Percentiles rank a stretch among this genome's conserved stretches.
Conservation (phyloP, 2,797 vertebrate species). For the Parambassis ranga region DNA sequence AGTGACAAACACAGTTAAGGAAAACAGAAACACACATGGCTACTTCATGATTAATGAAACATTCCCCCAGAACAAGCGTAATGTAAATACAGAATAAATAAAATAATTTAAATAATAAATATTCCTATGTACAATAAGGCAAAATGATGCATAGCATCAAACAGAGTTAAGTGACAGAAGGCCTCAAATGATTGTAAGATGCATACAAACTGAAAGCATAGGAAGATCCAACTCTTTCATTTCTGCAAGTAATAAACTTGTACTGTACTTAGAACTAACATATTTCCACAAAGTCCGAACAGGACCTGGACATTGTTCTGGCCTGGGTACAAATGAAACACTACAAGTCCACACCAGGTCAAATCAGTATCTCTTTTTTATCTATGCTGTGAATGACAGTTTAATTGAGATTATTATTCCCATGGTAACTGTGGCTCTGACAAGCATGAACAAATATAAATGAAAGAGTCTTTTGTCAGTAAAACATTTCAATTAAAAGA, state of each 20-base stretch:
- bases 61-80: constrained; percentile 59
- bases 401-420: neutral
- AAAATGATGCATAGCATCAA: constrained; percentile 76
- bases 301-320: too few relatives aligned
- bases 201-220: neutral
- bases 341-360: too few relatives aligned
- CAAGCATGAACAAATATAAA: neutral
- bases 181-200: neutral
- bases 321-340: too few relatives aligned
- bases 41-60: constrained; percentile 68
- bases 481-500: neutral
- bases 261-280: neutral
- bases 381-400: neutral
- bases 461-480: neutral
- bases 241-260: neutral
- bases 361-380: too few relatives aligned
- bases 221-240: neutral
- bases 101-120: constrained; percentile 76
- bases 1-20: constrained; percentile 20
- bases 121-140: constrained; percentile 66
- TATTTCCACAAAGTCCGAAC: too few relatives aligned
- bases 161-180: constrained; percentile 27
- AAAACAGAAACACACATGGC: constrained; percentile 4
- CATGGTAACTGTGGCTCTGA: neutral
- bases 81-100: constrained; percentile 79